Conservation (phyloP, 2,113 vertebrate genomes). For the Craseonycteris thonglongyai region DNA sequence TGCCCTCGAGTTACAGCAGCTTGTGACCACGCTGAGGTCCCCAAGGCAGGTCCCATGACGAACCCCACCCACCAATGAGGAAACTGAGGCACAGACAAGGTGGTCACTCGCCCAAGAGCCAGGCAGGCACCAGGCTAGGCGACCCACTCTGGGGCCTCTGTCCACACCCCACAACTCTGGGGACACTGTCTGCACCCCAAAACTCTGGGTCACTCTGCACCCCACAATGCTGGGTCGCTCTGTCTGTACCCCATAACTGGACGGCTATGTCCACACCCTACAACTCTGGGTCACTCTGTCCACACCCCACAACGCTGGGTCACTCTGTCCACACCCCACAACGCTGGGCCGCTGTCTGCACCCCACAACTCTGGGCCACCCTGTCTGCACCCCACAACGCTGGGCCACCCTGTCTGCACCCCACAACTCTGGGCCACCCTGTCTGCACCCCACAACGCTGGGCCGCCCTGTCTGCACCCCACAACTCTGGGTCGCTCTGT, state of each 20-base stretch:
- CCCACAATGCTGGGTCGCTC: not conserved
- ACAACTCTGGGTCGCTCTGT: accelerated
- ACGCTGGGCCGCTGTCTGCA: accelerated
- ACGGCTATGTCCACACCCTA: not conserved
- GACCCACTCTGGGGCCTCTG: too few species aligned
- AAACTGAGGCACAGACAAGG: not conserved
- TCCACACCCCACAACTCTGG: not conserved
- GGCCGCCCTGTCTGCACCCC: not conserved
- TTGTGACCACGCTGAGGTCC: accelerated
- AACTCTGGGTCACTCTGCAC: not conserved
- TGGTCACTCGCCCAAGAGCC: not conserved
- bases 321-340: not conserved
- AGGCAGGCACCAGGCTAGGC: not conserved
- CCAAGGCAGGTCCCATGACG: not conserved
- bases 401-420: accelerated
- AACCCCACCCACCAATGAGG: accelerated
- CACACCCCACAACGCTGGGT: accelerated
- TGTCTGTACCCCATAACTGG: not conserved
- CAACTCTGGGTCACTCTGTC: not conserved
- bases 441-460: not conserved
- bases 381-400: not conserved
- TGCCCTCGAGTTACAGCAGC: not conserved
- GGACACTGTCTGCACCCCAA: not conserved
- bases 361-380: not conserved
- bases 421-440: not conserved